phyloP scores from a whole-genome alignment of 2,113 vertebrate genomes.

The Zapus hudsonius region DNA sequence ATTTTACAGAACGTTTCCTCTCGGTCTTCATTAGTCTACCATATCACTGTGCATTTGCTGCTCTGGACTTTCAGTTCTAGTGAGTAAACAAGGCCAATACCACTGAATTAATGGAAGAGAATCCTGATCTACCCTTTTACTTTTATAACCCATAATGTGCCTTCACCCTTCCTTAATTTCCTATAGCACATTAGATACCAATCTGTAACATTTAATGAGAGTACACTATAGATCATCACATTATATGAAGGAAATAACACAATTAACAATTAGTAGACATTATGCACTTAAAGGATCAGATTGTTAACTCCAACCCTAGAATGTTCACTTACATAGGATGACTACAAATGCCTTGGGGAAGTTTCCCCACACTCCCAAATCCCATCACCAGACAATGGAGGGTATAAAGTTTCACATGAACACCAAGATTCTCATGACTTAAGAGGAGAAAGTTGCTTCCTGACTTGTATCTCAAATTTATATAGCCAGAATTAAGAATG shows the following conservation, averaged over 20 bases:
- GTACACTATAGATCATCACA: slow-evolving; percentile 21
- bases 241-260: slow-evolving; percentile 25
- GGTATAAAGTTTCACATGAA: not conserved
- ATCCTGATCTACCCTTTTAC: slow-evolving; percentile 3
- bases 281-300: not conserved
- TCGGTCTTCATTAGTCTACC: no score
- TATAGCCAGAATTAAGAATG: not conserved
- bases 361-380: not conserved
- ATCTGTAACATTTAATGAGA: slow-evolving; percentile 25
- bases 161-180: slow-evolving; percentile 6
- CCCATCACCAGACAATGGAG: slow-evolving; percentile 6
- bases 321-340: not conserved
- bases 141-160: slow-evolving; percentile 10
- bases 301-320: not conserved
- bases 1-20: slow-evolving; percentile 33
- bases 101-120: not conserved
- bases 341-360: slow-evolving; percentile 32
- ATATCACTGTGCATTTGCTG: no score
- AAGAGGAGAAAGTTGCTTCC: slow-evolving; percentile 14
- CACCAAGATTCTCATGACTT: not conserved
- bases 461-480: not conserved
- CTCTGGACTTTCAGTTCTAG: slow-evolving; percentile 1
- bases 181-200: not conserved
- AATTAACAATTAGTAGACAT: not conserved
- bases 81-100: slow-evolving; percentile 19